These are phyloP conservation scores for Mamestra configurata DNA, from an alignment of 1,140 invertebrate species.

Conservation along the genomic window DNA sequence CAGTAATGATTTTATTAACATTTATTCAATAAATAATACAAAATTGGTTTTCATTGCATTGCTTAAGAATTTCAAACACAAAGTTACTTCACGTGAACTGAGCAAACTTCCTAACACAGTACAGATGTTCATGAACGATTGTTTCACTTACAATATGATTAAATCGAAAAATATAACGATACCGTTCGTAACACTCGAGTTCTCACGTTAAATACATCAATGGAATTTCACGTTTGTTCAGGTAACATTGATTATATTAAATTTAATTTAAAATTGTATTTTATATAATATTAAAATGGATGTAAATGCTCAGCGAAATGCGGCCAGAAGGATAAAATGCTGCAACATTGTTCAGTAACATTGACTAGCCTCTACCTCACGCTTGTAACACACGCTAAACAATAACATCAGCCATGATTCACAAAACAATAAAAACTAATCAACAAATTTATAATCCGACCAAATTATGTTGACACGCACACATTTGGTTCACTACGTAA, in stretches of 20 bases:
- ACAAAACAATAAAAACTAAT: conserved; percentile 74
- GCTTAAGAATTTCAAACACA: conserved; percentile 76
- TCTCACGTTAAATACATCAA: conserved; percentile 67
- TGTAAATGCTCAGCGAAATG: conserved; percentile 72
- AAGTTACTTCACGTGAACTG: conserved; percentile 74
- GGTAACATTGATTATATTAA: conserved; percentile 59
- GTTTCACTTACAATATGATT: conserved; percentile 66
- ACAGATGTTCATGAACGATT: conserved; percentile 66
- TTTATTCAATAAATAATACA: conserved; percentile 88
- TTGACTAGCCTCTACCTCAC: conserved; percentile 56
- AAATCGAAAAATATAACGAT: conserved; percentile 80
- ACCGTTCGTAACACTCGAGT: conserved; percentile 64
- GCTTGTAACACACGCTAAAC: conserved; percentile 38
- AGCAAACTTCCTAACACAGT: conserved; percentile 77
- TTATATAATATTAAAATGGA: conserved; percentile 34
- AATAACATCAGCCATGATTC: conserved; percentile 56
- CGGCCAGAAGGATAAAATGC: conserved; percentile 62
- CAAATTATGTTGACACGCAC: conserved; percentile 40
- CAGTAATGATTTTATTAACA: conserved; percentile 85
- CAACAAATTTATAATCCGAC: conserved; percentile 65
- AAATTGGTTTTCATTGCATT: conserved; percentile 82
- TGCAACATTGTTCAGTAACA: conserved; percentile 59
- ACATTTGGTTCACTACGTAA: conserved; percentile 39
- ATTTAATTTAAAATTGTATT: conserved; percentile 32
- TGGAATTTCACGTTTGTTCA: conserved; percentile 63